Conservation (phyloP, 2,888 invertebrate species). For the Caenorhabditis sp. region DNA sequence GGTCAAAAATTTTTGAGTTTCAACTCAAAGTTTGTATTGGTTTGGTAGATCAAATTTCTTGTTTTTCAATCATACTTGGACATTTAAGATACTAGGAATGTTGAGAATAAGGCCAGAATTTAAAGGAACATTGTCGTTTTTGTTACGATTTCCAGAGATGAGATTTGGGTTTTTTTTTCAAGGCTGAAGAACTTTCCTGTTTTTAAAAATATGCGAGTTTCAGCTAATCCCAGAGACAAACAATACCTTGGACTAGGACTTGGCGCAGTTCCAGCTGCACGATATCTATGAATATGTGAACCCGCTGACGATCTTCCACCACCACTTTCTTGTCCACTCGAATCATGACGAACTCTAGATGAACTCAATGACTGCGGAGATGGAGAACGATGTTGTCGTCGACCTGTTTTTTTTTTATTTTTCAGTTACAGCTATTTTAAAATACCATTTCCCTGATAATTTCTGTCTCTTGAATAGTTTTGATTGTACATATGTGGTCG, state of each 20-base stretch:
- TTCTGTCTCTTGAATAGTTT: not conserved
- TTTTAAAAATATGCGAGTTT: too few species aligned
- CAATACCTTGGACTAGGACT: conserved; percentile 9
- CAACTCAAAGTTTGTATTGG: too few species aligned
- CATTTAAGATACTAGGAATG: too few species aligned
- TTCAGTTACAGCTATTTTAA: not conserved
- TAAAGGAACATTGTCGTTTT: too few species aligned
- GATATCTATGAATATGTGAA: conserved; percentile 17
- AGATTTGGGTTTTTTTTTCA: too few species aligned
- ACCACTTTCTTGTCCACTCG: not conserved
- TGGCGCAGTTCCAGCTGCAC: conserved; percentile 35
- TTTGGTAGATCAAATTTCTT: too few species aligned
- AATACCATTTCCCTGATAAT: not conserved
- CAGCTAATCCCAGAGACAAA: too few species aligned
- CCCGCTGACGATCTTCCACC: not conserved
- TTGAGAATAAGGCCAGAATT: too few species aligned
- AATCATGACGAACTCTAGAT: not conserved
- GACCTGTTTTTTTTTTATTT: not conserved
- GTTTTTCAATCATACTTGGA: too few species aligned
- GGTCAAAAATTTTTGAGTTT: too few species aligned
- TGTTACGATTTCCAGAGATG: too few species aligned
- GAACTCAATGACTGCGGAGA: not conserved
- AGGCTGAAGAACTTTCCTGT: too few species aligned
- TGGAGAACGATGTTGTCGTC: conserved; percentile 1
- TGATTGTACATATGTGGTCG: not conserved